phyloP scores from a whole-genome alignment of 2,888 invertebrate genomes.

The Xylocampa areola region DNA sequence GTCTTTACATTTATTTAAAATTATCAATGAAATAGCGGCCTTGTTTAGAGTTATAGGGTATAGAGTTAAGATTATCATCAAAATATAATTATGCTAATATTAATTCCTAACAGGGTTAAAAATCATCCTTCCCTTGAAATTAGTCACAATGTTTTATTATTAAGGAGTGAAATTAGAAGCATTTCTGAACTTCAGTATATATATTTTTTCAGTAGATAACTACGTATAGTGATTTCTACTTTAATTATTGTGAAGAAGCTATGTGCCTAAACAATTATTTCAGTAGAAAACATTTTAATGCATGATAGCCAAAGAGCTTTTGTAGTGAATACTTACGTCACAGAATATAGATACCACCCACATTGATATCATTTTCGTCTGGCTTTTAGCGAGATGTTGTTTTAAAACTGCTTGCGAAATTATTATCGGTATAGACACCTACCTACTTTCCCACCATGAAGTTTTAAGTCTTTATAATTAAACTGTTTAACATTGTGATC shows the following conservation, averaged over 20 bases:
- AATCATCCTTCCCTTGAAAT: no score
- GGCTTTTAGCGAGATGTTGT: slow-evolving; percentile 16
- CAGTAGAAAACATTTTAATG: not conserved
- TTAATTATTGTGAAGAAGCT: no score
- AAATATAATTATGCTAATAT: no score
- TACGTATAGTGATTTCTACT: no score
- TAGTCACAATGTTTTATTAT: no score
- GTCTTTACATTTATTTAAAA: not conserved
- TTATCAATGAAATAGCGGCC: slow-evolving; percentile 33
- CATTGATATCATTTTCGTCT: slow-evolving; percentile 8
- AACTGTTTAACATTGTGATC: no score
- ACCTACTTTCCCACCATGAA: slow-evolving; percentile 2
- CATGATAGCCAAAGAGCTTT: not conserved
- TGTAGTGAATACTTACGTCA: not conserved
- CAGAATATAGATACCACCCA: slow-evolving; percentile 15
- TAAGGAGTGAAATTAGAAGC: no score
- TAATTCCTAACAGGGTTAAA: no score
- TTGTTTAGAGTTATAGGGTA: slow-evolving; percentile 20
- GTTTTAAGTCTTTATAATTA: slow-evolving; percentile 5
- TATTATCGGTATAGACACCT: slow-evolving; percentile 3
- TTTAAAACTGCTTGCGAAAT: slow-evolving; percentile 9
- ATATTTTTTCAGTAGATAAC: no score
- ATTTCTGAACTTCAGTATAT: no score
- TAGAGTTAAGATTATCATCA: no score
- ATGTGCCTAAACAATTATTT: slow-evolving; percentile 3